Base-by-base conservation (phyloP, 1,140 invertebrate species). In the Eciton burchellii region DNA sequence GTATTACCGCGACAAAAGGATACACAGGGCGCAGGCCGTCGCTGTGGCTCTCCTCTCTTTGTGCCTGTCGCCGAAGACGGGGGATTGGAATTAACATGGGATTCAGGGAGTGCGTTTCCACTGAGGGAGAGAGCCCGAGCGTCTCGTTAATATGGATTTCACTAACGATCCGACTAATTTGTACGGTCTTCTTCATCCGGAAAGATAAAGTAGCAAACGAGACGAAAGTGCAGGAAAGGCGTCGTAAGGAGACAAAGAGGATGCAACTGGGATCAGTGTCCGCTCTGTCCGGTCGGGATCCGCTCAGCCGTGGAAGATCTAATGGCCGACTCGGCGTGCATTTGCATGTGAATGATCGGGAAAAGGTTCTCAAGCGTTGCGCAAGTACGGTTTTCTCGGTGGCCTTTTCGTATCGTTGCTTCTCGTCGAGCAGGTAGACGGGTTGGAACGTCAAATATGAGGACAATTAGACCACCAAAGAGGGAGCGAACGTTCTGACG, bases 321-420 rank as follows among this genome's bases (percentile, higher is more conserved):
- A 88, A 86, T 86, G 81, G 81, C 56, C 76, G 63, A 29, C 77
- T 68, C 84, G 29, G 41, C 24, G 35, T 60, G 24, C 60, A 89
- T 89, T 89, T 88, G 71, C 88, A 89, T 89, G 26, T 84, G 86
- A 89, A 89, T 86, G 66, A 62, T 35, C 29, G 19, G 52, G 21
- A 82, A n/a, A 82, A 86, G 84, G 26, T 84, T 57, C 29, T 54
- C 57, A 66, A 11, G 71, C 45, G 83, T 86, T 86, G 84, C 47
- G 65, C n/a, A n/a, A 49, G 65, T 5, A 24, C 49, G 35, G 35
- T 35, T 56, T 6, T 21, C 24, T 19, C 43, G 26, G n/a, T n/a
- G n/a, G n/a, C n/a, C n/a, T n/a, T n/a, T n/a, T n/a, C n/a, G n/a
- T n/a, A n/a, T n/a, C n/a, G 59, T 19, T 14, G 26, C 29, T 41